A percentile compares a stretch with the other conserved stretches of the same genome.
phyloP scores from a whole-genome alignment of 1,140 invertebrate genomes.

The Drosophila nebulosa region DNA sequence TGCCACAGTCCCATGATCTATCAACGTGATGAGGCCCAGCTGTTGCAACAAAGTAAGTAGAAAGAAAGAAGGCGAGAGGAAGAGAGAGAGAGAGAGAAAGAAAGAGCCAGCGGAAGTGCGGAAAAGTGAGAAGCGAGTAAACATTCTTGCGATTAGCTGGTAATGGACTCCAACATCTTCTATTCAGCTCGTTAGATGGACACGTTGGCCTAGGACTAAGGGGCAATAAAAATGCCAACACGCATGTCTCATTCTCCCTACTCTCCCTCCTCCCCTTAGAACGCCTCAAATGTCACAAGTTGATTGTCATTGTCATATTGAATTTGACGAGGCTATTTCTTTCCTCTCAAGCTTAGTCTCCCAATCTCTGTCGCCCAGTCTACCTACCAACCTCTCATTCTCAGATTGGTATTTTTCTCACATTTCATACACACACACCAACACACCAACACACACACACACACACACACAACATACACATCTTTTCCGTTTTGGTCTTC shows the following conservation, averaged over 20 bases:
- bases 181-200: conserved; percentile 2
- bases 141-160: conserved; percentile 14
- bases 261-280: background rate
- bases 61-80: background rate
- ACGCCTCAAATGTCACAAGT: conserved; percentile 65
- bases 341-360: conserved; percentile 17
- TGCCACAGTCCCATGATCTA: conserved; percentile 80
- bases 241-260: conserved; percentile 19
- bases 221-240: conserved; percentile 69
- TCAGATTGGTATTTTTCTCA: conserved; percentile 47
- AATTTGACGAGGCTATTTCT: conserved; percentile 66
- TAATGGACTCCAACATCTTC: conserved; percentile 18
- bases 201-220: conserved; percentile 15
- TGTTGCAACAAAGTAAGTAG: conserved; percentile 73
- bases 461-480: background rate
- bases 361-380: conserved; percentile 19
- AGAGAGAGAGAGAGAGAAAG: conserved; percentile 5
- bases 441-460: too few species aligned
- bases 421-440: conserved; percentile 14
- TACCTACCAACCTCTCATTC: conserved; percentile 9
- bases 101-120: conserved; percentile 12
- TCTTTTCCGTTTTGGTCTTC: background rate
- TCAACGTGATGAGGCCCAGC: conserved; percentile 77
- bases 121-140: conserved; percentile 2
- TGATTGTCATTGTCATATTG: conserved; percentile 78